phyloP scores from a whole-genome alignment of 2,113 vertebrate species.

The Pontoporia blainvillei region DNA sequence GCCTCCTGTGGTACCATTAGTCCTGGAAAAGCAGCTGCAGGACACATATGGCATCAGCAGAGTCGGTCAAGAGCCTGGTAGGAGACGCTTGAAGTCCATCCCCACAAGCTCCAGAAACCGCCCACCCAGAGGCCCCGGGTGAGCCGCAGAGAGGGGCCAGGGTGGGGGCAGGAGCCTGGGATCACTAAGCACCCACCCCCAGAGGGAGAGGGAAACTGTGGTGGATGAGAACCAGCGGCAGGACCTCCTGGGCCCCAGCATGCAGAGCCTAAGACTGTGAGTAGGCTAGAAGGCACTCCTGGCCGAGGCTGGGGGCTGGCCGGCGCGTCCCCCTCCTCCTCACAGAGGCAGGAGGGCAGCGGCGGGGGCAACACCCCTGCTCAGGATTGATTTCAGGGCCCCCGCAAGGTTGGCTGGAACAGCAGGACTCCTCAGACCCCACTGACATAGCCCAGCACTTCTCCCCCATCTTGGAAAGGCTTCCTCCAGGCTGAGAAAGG shows the following conservation, averaged over 20 bases:
- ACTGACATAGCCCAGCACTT: neutral
- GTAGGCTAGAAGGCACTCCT: neutral
- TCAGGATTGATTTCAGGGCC: neutral
- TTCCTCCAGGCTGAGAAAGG: neutral
- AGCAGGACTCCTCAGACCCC: neutral
- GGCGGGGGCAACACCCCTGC: neutral
- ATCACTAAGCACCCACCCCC: neutral
- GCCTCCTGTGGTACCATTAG: constrained; percentile 52
- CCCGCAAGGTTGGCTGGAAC: neutral
- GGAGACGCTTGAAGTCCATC: neutral
- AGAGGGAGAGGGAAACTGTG: neutral
- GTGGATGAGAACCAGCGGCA: neutral
- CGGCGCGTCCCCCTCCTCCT: fast-evolving
- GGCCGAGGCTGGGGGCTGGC: neutral
- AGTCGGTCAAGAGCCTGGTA: neutral
- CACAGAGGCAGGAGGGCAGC: neutral
- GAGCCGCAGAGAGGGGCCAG: neutral
- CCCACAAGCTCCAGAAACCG: neutral
- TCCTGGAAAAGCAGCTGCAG: constrained; percentile 64
- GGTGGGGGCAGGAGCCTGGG: neutral
- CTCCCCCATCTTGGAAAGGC: neutral
- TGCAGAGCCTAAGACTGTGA: neutral
- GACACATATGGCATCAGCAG: constrained; percentile 52
- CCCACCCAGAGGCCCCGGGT: neutral
- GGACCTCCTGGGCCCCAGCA: neutral